These are phyloP conservation scores for Capitulum mitella DNA, from an alignment of 2,888 invertebrate genomes.

Conservation along the genomic window DNA sequence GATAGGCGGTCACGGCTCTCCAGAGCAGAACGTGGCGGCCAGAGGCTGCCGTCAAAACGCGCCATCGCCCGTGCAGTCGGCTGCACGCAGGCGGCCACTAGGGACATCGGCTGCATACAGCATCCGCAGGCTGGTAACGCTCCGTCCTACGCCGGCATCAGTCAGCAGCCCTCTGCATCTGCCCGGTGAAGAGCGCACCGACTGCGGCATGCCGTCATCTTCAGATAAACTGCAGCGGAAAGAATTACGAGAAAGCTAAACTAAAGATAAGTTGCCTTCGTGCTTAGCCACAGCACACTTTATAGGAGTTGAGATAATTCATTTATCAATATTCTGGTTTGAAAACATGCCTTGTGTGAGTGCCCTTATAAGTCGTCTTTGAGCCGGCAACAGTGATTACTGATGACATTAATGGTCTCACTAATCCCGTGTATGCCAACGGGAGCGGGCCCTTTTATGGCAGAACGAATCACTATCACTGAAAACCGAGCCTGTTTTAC, in stretches of 20 bases:
- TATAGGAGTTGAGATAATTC: neutral
- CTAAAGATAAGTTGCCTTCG: neutral
- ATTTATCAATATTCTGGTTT: neutral
- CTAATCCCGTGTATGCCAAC: neutral
- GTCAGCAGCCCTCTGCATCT: no score
- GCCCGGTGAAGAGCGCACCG: no score
- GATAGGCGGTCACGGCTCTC: neutral
- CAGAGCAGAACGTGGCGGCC: neutral
- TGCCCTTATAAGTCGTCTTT: neutral
- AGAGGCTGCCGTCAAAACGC: no score
- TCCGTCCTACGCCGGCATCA: no score
- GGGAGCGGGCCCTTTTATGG: slow-evolving; percentile 19
- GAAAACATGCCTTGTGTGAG: neutral
- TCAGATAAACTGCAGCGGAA: no score
- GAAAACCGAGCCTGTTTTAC: slow-evolving; percentile 16
- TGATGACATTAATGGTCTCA: neutral
- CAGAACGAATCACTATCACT: slow-evolving; percentile 11
- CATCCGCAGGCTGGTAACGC: no score
- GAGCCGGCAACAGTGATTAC: neutral
- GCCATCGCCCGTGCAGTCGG: no score
- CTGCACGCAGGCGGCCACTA: no score
- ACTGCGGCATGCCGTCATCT: no score
- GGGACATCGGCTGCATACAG: no score
- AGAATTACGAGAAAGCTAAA: neutral
- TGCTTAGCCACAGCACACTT: neutral